Evolutionary conservation across 2,888 invertebrate species (phyloP), one percentile per base, ranked within the genome.

Genomic region (Ganaspis brasiliensis): DNA sequence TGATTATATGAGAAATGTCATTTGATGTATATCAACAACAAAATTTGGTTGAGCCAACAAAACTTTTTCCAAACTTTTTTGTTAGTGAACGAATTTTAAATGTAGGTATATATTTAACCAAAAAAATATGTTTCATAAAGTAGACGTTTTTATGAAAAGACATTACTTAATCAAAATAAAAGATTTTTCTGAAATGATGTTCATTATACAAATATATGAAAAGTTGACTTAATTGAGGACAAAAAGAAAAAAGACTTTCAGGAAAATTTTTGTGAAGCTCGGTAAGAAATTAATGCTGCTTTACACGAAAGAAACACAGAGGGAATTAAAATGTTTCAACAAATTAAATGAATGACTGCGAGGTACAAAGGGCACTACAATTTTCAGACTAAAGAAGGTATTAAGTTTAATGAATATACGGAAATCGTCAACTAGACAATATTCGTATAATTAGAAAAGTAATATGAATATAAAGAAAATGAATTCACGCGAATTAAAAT

Each of bases 261-360:
- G 16, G 52, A 52, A 52, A 52, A 52, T 16, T 52, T n/a, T 52
- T 52, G 52, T 52, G 52, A 52, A 52, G 52, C 52, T 52, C 52
- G 16, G 52, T 52, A 52, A 52, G 52, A 16, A 52, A 52, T 52
- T 52, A 52, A 52, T 52, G 52, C 19, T 52, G 52, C 52, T 52
- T 52, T 52, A 52, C 52, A 52, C 52, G 52, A 52, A 52, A 52
- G 52, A 52, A 52, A 19, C 52, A 52, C 52, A 52, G 16, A 52
- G 52, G 52, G 52, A n/a, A 52, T 59, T 26, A 26, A 59, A 59
- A 59, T 59, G 26, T 59, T 35, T 59, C 8, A 59, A 31, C 31
- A 59, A 59, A 31, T 31, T 67, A 31, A 67, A 70, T 70, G 40
- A 70, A 70, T 59, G 31, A 35, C 26, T 59, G 9, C 31, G 31